A percentile compares a stretch with the other conserved stretches of the same genome.
These are phyloP conservation scores for Eupithecia tripunctaria DNA, from an alignment of 2,888 invertebrate genomes.

Conservation along the genomic window DNA sequence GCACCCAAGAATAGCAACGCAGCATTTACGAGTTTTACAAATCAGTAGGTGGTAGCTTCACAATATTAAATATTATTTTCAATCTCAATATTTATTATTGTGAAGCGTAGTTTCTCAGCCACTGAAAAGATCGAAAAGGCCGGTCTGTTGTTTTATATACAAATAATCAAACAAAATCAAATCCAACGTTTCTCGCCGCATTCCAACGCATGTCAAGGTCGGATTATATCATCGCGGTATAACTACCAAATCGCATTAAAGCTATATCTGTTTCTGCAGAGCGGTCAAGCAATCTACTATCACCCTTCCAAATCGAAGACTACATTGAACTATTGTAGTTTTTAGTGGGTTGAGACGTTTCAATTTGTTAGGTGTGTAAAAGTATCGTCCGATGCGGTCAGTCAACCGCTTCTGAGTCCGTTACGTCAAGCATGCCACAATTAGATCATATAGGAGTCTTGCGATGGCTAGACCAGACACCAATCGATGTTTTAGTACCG, in stretches of 20 bases:
- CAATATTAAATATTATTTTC: no score
- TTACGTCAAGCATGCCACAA: slow-evolving; percentile 81
- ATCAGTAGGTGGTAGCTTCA: background rate
- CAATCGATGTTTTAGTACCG: slow-evolving; percentile 76
- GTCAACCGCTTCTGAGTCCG: slow-evolving; percentile 76
- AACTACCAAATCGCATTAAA: slow-evolving; percentile 55
- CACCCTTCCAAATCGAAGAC: slow-evolving; percentile 65
- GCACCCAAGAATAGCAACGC: background rate
- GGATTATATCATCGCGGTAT: slow-evolving; percentile 51
- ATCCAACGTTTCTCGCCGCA: slow-evolving; percentile 40
- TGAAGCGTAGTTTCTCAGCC: background rate
- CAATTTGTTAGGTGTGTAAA: slow-evolving; percentile 66
- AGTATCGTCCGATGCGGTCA: slow-evolving; percentile 77
- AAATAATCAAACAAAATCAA: slow-evolving; percentile 10
- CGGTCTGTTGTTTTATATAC: background rate
- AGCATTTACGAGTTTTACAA: background rate
- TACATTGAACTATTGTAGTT: slow-evolving; percentile 52
- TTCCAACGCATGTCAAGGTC: slow-evolving; percentile 56
- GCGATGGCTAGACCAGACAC: slow-evolving; percentile 74
- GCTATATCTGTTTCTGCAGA: slow-evolving; percentile 58
- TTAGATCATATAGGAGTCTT: slow-evolving; percentile 78
- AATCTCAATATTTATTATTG: no score
- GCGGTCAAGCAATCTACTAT: slow-evolving; percentile 60
- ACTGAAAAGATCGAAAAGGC: background rate
- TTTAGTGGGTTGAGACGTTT: slow-evolving; percentile 58